These are phyloP conservation scores for Falco punctatus DNA, from an alignment of 2,113 vertebrate genomes.

Conservation along the genomic window DNA sequence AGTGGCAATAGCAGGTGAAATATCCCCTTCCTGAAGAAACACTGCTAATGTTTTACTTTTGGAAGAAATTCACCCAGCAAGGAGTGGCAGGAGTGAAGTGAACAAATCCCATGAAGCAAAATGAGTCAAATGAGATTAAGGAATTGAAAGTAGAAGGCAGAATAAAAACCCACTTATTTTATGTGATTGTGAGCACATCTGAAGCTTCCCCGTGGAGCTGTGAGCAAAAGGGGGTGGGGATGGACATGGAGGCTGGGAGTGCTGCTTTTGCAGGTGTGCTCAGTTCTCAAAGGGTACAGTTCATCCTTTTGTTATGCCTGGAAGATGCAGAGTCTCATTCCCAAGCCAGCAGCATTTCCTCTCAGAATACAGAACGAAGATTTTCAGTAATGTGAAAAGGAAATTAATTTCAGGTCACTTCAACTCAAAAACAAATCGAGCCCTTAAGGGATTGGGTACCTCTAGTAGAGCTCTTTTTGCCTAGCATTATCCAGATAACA, in stretches of 20 bases:
- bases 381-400: background rate
- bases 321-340: background rate
- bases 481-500: background rate
- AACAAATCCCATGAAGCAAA: background rate
- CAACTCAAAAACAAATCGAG: background rate
- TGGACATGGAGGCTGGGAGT: background rate
- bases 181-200: background rate
- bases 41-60: background rate
- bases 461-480: background rate
- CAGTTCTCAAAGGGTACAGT: background rate
- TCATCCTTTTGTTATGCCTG: background rate
- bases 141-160: background rate
- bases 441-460: background rate
- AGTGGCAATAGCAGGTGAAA: background rate
- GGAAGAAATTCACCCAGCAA: background rate
- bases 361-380: background rate
- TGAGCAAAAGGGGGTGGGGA: background rate
- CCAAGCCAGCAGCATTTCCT: background rate
- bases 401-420: conserved; percentile 17
- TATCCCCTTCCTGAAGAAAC: background rate
- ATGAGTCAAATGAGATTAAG: background rate
- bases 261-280: background rate
- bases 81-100: background rate
- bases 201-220: background rate
- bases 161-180: background rate